Percentiles rank a stretch among this genome's conserved stretches.
These are phyloP conservation scores for Drosophila cardini DNA, from an alignment of 1,140 invertebrate genomes.

Conservation along the genomic window DNA sequence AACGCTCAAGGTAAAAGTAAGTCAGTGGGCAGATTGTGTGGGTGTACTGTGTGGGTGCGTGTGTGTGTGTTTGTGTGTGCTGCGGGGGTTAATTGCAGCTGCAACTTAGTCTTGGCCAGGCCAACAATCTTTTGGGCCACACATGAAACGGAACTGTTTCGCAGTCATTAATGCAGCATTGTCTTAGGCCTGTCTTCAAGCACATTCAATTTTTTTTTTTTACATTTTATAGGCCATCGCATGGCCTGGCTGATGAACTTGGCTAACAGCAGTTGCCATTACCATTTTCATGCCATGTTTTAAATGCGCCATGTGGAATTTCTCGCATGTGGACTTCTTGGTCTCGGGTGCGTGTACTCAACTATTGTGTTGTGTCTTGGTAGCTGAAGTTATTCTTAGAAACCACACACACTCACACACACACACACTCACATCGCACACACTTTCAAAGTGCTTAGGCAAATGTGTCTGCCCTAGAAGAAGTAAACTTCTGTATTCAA, in stretches of 20 bases:
- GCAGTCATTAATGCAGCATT: conserved; percentile 43
- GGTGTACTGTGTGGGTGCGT: conserved; percentile 12
- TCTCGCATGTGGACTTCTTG: conserved; percentile 31
- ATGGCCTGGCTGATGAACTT: conserved; percentile 41
- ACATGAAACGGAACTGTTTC: conserved; percentile 48
- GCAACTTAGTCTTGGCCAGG: conserved; percentile 9
- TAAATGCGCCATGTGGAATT: conserved; percentile 40
- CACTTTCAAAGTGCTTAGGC: conserved; percentile 23
- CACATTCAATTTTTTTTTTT: conserved; percentile 6
- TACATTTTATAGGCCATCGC: conserved; percentile 41
- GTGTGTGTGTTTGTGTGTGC: conserved; percentile 1
- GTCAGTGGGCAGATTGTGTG: conserved; percentile 48
- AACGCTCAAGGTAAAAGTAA: conserved; percentile 47
- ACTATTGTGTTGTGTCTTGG: conserved; percentile 9
- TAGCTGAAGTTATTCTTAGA: conserved; percentile 44
- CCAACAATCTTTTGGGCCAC: conserved; percentile 25
- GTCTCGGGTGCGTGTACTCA: conserved; percentile 15
- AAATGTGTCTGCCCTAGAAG: conserved; percentile 21
- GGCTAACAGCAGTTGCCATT: conserved; percentile 23
- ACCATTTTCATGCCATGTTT: conserved; percentile 19
- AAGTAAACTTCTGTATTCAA: background rate
- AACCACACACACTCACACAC: conserved; percentile 11
- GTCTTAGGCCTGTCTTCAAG: conserved; percentile 7
- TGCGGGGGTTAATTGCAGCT: conserved; percentile 29
- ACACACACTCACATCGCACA: background rate